Evolutionary conservation across 1,140 invertebrate species (phyloP), one percentile per base, ranked within the genome.

Genomic region (Drosophila busckii): DNA sequence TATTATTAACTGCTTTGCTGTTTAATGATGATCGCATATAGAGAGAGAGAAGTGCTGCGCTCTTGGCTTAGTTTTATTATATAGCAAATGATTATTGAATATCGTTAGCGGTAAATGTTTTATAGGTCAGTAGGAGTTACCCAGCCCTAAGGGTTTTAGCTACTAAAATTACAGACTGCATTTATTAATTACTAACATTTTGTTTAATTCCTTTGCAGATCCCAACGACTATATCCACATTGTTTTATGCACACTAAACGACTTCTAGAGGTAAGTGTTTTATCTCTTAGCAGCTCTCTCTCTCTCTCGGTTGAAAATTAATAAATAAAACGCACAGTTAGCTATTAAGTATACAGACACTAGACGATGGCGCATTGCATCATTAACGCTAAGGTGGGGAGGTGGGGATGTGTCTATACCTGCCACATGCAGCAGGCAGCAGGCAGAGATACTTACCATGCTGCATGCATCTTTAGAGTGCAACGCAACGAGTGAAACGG

Each of bases 271-370:
- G 71, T 76, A 62, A 70, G 28, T n/a, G n/a, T n/a, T n/a, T n/a
- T n/a, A n/a, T n/a, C n/a, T n/a, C n/a, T n/a, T n/a, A n/a, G n/a
- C n/a, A n/a, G n/a, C n/a, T n/a, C n/a, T n/a, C n/a, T n/a, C n/a
- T n/a, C n/a, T n/a, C n/a, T n/a, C n/a, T n/a, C n/a, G n/a, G n/a
- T n/a, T n/a, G n/a, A n/a, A n/a, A n/a, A n/a, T n/a, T 65, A 38
- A 58, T 15, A 76, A 76, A 76, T 70, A 78, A 76, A 78, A 70
- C 38, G 66, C 71, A 58, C 46, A 58, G 71, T 78, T 76, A n/a
- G n/a, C n/a, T n/a, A n/a, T n/a, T n/a, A n/a, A n/a, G n/a, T n/a
- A n/a, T 62, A 66, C 46, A 50, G 50, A 58, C 61, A 62, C 61
- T n/a, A n/a, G n/a, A n/a, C n/a, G n/a, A 59, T 59, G 67, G 70